phyloP scores from a whole-genome alignment of 2,113 vertebrate genomes.

The Corvus hawaiiensis region DNA sequence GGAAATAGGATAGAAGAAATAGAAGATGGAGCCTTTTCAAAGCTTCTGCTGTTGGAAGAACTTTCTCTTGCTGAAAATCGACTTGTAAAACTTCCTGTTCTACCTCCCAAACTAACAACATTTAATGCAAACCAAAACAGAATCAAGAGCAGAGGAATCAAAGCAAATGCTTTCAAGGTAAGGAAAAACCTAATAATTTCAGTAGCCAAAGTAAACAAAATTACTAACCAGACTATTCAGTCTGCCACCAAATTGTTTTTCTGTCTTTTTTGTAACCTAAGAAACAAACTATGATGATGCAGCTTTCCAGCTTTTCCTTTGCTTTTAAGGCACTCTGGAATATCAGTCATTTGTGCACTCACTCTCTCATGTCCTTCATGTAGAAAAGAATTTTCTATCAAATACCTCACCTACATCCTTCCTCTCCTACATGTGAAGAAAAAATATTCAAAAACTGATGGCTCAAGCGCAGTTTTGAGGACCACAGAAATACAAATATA shows the following conservation, averaged over 20 bases:
- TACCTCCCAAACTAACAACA: constrained; percentile 83
- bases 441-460: neutral
- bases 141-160: constrained; percentile 91
- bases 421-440: neutral
- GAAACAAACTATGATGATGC: fast-evolving
- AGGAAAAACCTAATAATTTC: neutral
- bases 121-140: constrained; percentile 90
- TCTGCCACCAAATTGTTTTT: neutral
- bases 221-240: neutral
- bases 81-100: constrained; percentile 87
- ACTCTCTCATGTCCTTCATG: neutral
- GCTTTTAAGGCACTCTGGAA: neutral
- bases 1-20: constrained; percentile 94
- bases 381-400: neutral
- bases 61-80: constrained; percentile 90
- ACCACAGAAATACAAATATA: neutral
- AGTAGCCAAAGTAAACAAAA: neutral
- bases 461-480: neutral
- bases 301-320: neutral
- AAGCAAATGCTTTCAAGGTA: constrained; percentile 95
- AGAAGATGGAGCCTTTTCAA: constrained; percentile 91
- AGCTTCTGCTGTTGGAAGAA: constrained; percentile 85
- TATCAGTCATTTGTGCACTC: neutral
- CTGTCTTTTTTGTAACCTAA: neutral
- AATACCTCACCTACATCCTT: neutral